Evolutionary conservation across 2,113 vertebrate species (phyloP), one percentile per base, ranked within the genome.

Genomic region (Morphnarchus princeps): DNA sequence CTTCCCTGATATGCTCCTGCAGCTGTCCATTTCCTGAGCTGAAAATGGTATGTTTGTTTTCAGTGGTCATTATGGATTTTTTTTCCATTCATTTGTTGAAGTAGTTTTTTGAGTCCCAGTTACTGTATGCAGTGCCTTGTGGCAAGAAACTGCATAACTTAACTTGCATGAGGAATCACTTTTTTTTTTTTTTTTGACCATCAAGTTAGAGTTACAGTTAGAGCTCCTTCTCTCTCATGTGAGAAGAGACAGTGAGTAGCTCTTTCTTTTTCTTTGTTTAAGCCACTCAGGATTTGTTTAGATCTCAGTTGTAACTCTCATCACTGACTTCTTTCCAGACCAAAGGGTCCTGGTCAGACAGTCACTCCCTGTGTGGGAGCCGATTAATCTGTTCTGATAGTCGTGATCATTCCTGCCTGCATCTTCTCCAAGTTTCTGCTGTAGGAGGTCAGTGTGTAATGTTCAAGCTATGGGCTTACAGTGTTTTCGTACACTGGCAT

Each of bases 281-380:
- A 70, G 18, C 36, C 24, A 40, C 31, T 70, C 6, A 4, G 13
- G 55, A 49, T 90, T 90, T 85, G n/a, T 82, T 87, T 29, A 63
- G 22, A 19, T 77, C 32, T 72, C 63, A 38, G 11, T 31, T 58
- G 17, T 82, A 43, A 49, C 19, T 70, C 18, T 77, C 6, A 0
- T 40, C 49, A 47, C 11, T 62, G 50, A 13, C 31, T 54, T 71
- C 8, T 71, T 87, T 62, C 59, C 50, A 70, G 65, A 59, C 34
- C 40, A 43, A 32, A 87, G 42, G 34, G 18, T 73, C 29, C 59
- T 82, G 55, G 20, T 66, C 54, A 70, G 24, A 28, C 17, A 49
- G 36, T 49, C 1, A 0, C 24, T 81, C 16, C 24, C 29, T 31
- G 22, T 0, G 0, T 65, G 29, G 54, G 25, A 90, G 15, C 32